These are phyloP conservation scores for Drosophila parvula DNA, from an alignment of 1,140 invertebrate genomes.

Conservation along the genomic window DNA sequence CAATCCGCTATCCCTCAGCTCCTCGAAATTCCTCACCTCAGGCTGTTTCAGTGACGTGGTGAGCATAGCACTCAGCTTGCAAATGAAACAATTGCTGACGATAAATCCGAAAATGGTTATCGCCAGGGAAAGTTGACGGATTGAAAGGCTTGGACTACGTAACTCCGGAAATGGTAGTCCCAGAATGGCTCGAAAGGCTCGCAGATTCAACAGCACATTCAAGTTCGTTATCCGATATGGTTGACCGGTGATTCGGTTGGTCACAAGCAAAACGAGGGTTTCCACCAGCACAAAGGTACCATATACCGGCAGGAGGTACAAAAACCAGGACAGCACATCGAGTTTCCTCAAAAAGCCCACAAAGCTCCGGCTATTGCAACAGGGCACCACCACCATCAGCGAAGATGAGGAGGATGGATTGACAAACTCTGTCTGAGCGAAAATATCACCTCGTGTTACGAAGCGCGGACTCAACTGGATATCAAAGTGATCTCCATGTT, in stretches of 20 bases:
- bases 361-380: background rate
- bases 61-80: conserved; percentile 45
- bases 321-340: background rate
- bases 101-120: conserved; percentile 44
- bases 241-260: background rate
- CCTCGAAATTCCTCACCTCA: conserved; percentile 24
- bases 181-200: conserved; percentile 39
- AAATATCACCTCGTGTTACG: background rate
- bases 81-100: conserved; percentile 23
- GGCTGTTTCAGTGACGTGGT: background rate
- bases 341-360: conserved; percentile 1
- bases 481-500: background rate
- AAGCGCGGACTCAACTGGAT: background rate
- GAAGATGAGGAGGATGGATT: background rate
- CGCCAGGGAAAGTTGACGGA: conserved; percentile 32
- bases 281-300: conserved; percentile 25
- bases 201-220: conserved; percentile 23
- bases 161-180: conserved; percentile 21
- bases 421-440: background rate
- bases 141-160: conserved; percentile 1
- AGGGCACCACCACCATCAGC: conserved; percentile 34
- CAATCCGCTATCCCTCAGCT: conserved; percentile 36
- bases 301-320: conserved; percentile 17
- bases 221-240: background rate
- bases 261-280: conserved; percentile 4